Conservation (phyloP, 2,888 invertebrate species). For the Belgica antarctica region DNA sequence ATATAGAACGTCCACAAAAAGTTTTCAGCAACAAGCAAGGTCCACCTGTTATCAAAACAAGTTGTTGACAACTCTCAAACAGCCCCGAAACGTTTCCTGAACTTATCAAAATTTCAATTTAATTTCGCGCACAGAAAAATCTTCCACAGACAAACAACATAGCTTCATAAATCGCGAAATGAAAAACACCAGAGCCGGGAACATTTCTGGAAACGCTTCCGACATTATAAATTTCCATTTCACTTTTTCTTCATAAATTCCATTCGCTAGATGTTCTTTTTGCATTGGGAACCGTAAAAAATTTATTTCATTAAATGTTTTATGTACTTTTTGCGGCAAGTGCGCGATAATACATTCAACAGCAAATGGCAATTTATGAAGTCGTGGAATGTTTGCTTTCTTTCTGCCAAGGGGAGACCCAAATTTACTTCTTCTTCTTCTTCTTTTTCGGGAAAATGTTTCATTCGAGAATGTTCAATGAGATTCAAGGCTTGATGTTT, state of each 20-base stretch:
- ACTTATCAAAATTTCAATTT: too few relatives aligned
- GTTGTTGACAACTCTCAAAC: too few relatives aligned
- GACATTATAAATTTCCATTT: conserved; percentile 19
- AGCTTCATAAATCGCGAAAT: conserved; percentile 18
- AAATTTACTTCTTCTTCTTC: too few relatives aligned
- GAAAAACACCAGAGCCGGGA: not conserved
- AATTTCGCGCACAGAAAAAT: too few relatives aligned
- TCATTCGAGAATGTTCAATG: not conserved
- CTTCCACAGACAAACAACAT: not conserved
- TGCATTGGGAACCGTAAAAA: conserved; percentile 1
- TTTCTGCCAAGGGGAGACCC: not conserved
- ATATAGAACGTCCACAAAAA: too few relatives aligned
- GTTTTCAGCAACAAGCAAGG: too few relatives aligned
- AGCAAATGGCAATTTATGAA: conserved; percentile 32
- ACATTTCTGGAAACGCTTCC: not conserved
- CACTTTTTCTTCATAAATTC: conserved; percentile 16
- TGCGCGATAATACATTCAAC: conserved; percentile 30
- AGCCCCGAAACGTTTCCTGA: too few relatives aligned
- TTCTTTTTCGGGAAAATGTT: too few relatives aligned
- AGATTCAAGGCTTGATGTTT: conserved; percentile 4
- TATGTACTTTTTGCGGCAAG: conserved; percentile 9
- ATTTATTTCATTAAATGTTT: conserved; percentile 35
- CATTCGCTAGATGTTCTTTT: not conserved
- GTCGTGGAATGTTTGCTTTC: not conserved
- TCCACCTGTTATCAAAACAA: too few relatives aligned